Percentiles rank a stretch among this genome's conserved stretches.
Conservation (phyloP, 2,888 invertebrate genomes). For the Lasioglossum figueresi region DNA sequence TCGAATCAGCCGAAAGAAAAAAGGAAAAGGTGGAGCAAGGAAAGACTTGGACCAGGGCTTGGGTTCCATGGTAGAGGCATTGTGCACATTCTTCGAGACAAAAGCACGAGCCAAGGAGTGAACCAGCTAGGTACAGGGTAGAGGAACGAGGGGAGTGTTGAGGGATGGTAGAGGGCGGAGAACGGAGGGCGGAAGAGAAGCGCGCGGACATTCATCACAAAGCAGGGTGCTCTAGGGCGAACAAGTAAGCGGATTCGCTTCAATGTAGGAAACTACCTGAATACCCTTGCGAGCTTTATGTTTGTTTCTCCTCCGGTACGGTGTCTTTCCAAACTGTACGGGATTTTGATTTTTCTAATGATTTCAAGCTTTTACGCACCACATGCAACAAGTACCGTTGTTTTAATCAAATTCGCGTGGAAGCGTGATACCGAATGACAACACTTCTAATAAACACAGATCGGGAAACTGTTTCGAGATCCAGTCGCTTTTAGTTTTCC, state of each 20-base stretch:
- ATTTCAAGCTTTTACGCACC: neutral
- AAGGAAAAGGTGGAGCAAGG: constrained; percentile 22
- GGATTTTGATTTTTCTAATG: constrained; percentile 14
- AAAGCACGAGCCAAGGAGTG: constrained; percentile 55
- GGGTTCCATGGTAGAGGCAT: constrained; percentile 61
- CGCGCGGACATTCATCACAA: constrained; percentile 70
- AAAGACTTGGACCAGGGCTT: constrained; percentile 35
- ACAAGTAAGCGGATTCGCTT: constrained; percentile 66
- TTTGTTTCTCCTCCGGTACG: constrained; percentile 10
- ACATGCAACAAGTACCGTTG: neutral
- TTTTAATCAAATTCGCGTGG: neutral
- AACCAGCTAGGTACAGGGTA: neutral
- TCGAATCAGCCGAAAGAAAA: constrained; percentile 47
- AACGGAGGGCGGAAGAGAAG: constrained; percentile 50
- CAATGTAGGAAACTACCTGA: constrained; percentile 71
- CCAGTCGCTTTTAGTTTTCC: neutral
- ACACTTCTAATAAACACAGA: neutral
- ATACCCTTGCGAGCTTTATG: constrained; percentile 38
- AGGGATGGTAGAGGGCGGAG: constrained; percentile 29
- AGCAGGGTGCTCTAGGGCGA: constrained; percentile 70
- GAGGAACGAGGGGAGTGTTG: constrained; percentile 25
- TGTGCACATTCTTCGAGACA: constrained; percentile 70
- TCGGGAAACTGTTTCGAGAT: neutral
- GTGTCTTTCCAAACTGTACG: neutral
- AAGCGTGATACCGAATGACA: neutral